These are phyloP conservation scores for Gephyroberyx darwinii DNA, from an alignment of 2,797 vertebrate species.

Conservation along the genomic window DNA sequence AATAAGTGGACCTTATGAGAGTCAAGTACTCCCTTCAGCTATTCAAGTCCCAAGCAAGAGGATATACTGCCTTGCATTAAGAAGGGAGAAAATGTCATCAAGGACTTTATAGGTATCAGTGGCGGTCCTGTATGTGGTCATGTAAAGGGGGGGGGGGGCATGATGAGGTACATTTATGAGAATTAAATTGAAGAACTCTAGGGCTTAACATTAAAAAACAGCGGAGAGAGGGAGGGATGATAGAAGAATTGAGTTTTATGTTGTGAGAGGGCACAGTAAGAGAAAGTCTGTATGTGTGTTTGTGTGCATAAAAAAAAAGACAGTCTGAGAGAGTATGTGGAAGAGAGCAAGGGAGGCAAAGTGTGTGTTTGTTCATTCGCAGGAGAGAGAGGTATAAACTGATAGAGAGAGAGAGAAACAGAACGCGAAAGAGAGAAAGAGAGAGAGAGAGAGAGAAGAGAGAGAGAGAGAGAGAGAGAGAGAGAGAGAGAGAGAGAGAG, in stretches of 20 bases:
- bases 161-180: conserved; percentile 20
- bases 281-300: conserved; percentile 15
- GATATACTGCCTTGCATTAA: conserved; percentile 30
- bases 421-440: background rate
- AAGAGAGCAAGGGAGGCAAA: background rate
- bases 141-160: conserved; percentile 13
- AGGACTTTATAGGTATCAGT: conserved; percentile 53
- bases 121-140: conserved; percentile 30
- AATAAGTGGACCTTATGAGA: conserved; percentile 55
- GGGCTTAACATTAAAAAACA: conserved; percentile 53
- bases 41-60: conserved; percentile 37
- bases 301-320: background rate
- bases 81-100: conserved; percentile 39
- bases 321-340: no score
- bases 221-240: conserved; percentile 31
- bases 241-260: conserved; percentile 19
- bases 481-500: conserved; percentile 46
- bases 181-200: conserved; percentile 56
- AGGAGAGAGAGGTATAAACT: conserved; percentile 1
- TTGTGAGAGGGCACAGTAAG: conserved; percentile 9
- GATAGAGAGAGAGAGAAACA: background rate
- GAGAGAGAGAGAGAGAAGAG: conserved; percentile 8
- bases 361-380: no score
- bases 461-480: conserved; percentile 39
- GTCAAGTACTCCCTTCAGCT: conserved; percentile 42